These are phyloP conservation scores for Peromyscus polionotus DNA, from an alignment of 2,113 vertebrate genomes.

Conservation along the genomic window DNA sequence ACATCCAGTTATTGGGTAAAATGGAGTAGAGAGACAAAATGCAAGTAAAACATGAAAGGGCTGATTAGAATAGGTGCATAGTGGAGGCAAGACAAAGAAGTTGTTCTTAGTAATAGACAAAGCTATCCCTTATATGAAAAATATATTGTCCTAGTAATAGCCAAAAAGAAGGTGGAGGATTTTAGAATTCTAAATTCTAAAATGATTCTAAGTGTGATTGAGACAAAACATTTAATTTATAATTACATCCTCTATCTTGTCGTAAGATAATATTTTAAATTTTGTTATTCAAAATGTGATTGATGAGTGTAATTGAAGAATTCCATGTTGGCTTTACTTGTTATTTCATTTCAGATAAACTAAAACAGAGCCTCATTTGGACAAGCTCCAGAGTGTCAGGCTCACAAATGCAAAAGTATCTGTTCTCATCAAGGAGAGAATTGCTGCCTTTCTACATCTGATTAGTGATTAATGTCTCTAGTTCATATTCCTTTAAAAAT, in stretches of 20 bases:
- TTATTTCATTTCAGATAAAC: not conserved
- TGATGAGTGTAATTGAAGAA: not conserved
- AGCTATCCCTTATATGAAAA: not conserved
- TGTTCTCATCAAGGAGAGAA: not conserved
- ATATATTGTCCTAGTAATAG: not conserved
- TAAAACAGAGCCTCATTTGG: not conserved
- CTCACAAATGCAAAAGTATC: not conserved
- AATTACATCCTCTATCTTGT: not conserved
- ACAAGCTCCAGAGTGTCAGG: not conserved
- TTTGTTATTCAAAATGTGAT: not conserved
- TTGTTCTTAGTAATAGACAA: no score
- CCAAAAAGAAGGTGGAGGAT: not conserved
- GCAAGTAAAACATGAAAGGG: not conserved
- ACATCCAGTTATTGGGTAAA: not conserved
- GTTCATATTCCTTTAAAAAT: not conserved
- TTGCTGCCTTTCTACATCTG: not conserved
- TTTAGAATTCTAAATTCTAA: not conserved
- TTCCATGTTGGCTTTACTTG: not conserved
- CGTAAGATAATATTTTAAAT: not conserved
- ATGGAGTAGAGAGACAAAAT: not conserved
- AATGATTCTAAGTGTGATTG: not conserved
- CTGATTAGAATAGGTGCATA: not conserved
- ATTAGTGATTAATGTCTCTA: not conserved
- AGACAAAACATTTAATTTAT: not conserved
- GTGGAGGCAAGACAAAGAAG: not conserved